Evolutionary conservation across 2,113 vertebrate species (phyloP), one percentile per base, ranked within the genome.

Genomic region (Mola mola): DNA sequence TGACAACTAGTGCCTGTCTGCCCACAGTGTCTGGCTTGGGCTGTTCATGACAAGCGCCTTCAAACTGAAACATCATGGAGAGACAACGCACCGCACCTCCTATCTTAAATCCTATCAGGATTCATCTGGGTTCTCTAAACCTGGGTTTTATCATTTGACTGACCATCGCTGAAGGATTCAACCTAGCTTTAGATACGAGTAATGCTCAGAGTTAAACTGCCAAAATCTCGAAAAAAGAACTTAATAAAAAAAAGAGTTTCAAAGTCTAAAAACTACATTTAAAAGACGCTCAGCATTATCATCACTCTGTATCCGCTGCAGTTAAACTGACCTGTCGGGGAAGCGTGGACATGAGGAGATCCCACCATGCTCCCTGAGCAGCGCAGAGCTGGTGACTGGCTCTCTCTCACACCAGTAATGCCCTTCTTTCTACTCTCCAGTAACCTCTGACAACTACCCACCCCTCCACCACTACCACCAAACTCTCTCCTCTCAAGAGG

Each of bases 241-340:
- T n/a, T 17, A 3, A 7, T 1, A 48, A 5, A 4, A 15, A 29
- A 7, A 41, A 24, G 1, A 1, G 1, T 40, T 36, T 10, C 5
- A 24, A 9, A 0, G 10, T 29, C n/a, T 34, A 37, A 43, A 40
- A 44, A 3, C 3, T 8, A 7, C 8, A 33, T 42, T 19, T 8
- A 37, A 24, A 29, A 28, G 2, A 12, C 4, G 9, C 0, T 4
- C 1, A 5, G 5, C 38, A 5, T 1, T 15, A 1, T 38, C 9
- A 26, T 12, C 6, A 5, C 26, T 44, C 44, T 19, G 1, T 22
- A 5, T 8, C 6, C 6, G 2, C 2, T 17, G 4, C 6, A 4
- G 56, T 53, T 42, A n/a, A n/a, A 71, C 81, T 82, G 53, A 80
- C 83, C 83, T 84, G 76, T 10, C 10, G 0, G 22, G 13, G 44